Percentiles rank a stretch among this genome's conserved stretches.
phyloP scores from a whole-genome alignment of 2,888 invertebrate species.

The Sinopyrophorus schimmeli region DNA sequence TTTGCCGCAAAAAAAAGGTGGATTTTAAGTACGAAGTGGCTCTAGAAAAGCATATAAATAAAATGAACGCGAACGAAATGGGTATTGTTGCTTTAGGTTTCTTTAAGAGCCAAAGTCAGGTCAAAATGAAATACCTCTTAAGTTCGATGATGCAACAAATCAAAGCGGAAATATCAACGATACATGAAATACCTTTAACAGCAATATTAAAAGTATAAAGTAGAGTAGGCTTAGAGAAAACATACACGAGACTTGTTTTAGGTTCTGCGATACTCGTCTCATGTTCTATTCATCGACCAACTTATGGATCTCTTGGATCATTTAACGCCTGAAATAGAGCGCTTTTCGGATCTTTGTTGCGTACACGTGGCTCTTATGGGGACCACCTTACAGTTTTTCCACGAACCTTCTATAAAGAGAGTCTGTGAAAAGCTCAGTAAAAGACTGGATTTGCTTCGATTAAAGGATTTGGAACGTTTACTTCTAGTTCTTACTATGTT shows the following conservation, averaged over 20 bases:
- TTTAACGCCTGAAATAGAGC: slow-evolving; percentile 60
- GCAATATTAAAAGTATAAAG: slow-evolving; percentile 66
- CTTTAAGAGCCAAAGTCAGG: slow-evolving; percentile 72
- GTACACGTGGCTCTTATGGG: slow-evolving; percentile 69
- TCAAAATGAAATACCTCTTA: slow-evolving; percentile 60
- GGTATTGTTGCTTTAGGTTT: slow-evolving; percentile 72
- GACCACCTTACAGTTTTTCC: slow-evolving; percentile 58
- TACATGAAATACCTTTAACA: slow-evolving; percentile 68
- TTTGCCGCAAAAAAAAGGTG: slow-evolving; percentile 60
- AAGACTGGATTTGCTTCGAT: slow-evolving; percentile 51
- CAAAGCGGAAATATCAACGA: slow-evolving; percentile 56
- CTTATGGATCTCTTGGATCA: slow-evolving; percentile 60
- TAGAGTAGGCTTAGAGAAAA: too few relatives aligned
- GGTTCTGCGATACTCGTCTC: slow-evolving; percentile 63
- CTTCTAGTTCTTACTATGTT: slow-evolving; percentile 65
- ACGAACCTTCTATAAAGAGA: slow-evolving; percentile 55
- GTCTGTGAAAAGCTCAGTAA: slow-evolving; percentile 60
- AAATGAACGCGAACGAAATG: slow-evolving; percentile 67
- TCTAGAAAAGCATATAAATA: slow-evolving; percentile 57
- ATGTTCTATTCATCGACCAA: slow-evolving; percentile 53
- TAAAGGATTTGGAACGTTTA: slow-evolving; percentile 78
- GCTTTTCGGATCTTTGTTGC: slow-evolving; percentile 65
- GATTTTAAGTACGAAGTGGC: slow-evolving; percentile 69
- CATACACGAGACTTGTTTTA: too few relatives aligned
- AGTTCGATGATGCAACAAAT: slow-evolving; percentile 53